Evolutionary conservation across 1,140 invertebrate genomes (phyloP).

Genomic region (Lordiphosa stackelbergi): DNA sequence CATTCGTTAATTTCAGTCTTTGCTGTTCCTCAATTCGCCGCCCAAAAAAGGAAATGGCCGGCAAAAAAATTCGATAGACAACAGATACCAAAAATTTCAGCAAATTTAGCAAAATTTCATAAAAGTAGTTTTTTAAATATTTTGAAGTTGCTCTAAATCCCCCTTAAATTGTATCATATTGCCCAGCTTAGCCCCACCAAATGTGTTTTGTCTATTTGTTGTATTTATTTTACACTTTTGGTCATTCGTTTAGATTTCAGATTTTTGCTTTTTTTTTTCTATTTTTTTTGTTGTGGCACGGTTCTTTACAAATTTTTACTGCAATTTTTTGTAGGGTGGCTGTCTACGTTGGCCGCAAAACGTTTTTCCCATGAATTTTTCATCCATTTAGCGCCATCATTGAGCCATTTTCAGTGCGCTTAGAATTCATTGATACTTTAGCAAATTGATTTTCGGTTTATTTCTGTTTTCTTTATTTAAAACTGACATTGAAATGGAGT

Average conservation of each 20-base stretch:
- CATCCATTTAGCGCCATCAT: conserved; percentile 60
- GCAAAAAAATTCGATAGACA: no score
- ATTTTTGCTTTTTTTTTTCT: conserved; percentile 32
- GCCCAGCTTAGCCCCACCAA: no score
- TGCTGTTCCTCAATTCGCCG: conserved; percentile 34
- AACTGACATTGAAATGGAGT: conserved; percentile 48
- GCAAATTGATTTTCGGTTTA: conserved; percentile 52
- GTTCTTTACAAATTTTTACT: not conserved
- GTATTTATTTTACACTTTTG: conserved; percentile 30
- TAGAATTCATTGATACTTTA: conserved; percentile 70
- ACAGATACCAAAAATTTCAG: no score
- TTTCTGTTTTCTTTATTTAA: conserved; percentile 18
- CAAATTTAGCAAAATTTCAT: no score
- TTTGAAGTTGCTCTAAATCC: conserved; percentile 1
- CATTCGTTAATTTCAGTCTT: conserved; percentile 61
- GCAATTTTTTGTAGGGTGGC: conserved; percentile 8
- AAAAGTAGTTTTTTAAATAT: no score
- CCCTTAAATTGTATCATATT: conserved; percentile 7
- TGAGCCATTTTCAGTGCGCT: conserved; percentile 60
- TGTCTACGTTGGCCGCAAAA: conserved; percentile 54
- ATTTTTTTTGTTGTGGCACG: conserved; percentile 33
- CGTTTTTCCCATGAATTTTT: conserved; percentile 68
- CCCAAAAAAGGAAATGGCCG: not conserved
- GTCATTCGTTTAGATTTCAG: conserved; percentile 27
- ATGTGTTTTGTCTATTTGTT: conserved; percentile 11